Percentiles rank a stretch among this genome's conserved stretches.
phyloP scores from a whole-genome alignment of 2,797 vertebrate species.

The Apogon talboti region DNA sequence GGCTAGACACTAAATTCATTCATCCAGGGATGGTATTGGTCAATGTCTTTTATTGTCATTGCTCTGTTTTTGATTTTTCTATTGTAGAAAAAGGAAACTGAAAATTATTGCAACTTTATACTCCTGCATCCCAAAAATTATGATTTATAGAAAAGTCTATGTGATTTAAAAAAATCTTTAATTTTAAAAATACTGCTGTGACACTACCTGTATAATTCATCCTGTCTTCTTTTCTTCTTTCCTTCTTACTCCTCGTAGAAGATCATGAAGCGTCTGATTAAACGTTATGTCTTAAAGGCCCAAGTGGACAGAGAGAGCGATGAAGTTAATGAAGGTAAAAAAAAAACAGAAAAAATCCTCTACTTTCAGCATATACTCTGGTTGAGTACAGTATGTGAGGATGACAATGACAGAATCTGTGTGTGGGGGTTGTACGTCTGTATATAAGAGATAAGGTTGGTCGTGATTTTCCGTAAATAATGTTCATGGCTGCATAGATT shows the following conservation, averaged over 20 bases:
- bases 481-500: neutral
- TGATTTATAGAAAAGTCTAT: neutral
- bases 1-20: too few relatives aligned
- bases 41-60: too few relatives aligned
- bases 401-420: neutral
- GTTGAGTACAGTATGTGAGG: neutral
- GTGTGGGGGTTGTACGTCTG: constrained; percentile 15
- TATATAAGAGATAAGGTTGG: constrained; percentile 11
- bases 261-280: constrained; percentile 98
- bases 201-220: constrained; percentile 30
- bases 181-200: constrained; percentile 12
- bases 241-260: constrained; percentile 83
- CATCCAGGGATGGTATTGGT: too few relatives aligned
- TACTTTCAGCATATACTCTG: constrained; percentile 11
- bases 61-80: too few relatives aligned
- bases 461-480: neutral
- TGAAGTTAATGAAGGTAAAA: constrained; percentile 95
- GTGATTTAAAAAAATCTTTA: neutral
- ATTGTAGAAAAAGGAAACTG: too few relatives aligned
- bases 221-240: constrained; percentile 24
- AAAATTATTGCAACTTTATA: too few relatives aligned
- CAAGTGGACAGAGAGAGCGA: constrained; percentile 97
- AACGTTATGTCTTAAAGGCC: constrained; percentile 96
- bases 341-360: constrained; percentile 5
- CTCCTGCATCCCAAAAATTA: too few relatives aligned